phyloP scores from a whole-genome alignment of 1,140 invertebrate species.

The Eriocheir sinensis region DNA sequence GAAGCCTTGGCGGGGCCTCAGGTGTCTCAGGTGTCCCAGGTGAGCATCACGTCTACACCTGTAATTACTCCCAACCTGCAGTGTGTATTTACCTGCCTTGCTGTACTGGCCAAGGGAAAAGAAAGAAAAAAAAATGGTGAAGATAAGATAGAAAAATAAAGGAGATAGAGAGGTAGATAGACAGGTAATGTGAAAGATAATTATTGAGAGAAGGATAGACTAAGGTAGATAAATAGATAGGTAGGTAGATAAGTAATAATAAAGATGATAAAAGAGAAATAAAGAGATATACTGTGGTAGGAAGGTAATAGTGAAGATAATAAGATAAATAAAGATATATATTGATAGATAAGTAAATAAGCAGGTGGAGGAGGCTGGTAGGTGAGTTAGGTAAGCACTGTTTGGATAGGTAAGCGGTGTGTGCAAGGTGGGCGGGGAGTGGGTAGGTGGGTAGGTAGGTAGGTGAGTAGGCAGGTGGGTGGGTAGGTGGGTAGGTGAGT shows the following conservation, averaged over 20 bases:
- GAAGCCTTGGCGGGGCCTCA: not conserved
- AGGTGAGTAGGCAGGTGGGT: not conserved
- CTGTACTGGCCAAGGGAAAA: not conserved
- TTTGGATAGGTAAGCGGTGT: too few species aligned
- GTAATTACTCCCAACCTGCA: not conserved
- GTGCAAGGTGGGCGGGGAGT: too few species aligned
- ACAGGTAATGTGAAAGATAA: too few species aligned
- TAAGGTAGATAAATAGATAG: not conserved
- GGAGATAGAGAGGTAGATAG: too few species aligned
- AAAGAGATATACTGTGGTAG: too few species aligned
- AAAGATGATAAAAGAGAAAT: too few species aligned
- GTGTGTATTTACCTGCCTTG: too few species aligned
- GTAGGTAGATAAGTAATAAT: not conserved
- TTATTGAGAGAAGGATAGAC: too few species aligned
- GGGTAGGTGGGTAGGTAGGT: not conserved
- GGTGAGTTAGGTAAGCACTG: not conserved
- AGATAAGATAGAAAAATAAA: not conserved
- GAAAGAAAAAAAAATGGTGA: not conserved
- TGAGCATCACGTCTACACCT: not conserved
- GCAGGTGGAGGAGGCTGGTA: not conserved
- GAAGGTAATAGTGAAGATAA: too few species aligned
- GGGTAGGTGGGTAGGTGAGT: not conserved
- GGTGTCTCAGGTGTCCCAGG: not conserved
- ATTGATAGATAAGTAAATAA: not conserved
- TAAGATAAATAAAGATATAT: too few species aligned